Percentiles rank a stretch among this genome's conserved stretches.
These are phyloP conservation scores for Bathynomus jamesi DNA, from an alignment of 1,140 invertebrate species.

Conservation along the genomic window DNA sequence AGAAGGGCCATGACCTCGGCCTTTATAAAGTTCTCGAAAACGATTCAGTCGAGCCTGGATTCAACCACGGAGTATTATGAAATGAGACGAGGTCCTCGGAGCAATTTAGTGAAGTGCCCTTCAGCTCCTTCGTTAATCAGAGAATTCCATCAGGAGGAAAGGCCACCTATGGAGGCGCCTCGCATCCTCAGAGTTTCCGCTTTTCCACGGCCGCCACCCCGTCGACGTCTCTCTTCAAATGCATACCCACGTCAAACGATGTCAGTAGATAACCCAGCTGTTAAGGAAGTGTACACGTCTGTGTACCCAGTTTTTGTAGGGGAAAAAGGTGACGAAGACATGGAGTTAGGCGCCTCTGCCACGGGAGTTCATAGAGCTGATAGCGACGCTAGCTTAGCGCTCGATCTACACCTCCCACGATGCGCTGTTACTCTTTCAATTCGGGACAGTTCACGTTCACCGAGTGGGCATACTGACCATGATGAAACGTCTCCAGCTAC, in stretches of 20 bases:
- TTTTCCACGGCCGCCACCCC: conserved; percentile 14
- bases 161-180: conserved; percentile 35
- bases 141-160: conserved; percentile 25
- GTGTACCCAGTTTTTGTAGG: conserved; percentile 37
- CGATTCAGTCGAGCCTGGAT: conserved; percentile 46
- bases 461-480: conserved; percentile 29
- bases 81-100: conserved; percentile 42
- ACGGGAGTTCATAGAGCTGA: conserved; percentile 33
- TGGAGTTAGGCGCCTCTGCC: conserved; percentile 31
- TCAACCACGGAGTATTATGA: conserved; percentile 40
- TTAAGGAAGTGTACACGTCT: conserved; percentile 36
- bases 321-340: conserved; percentile 27
- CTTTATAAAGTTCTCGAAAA: conserved; percentile 60
- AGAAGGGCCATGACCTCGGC: conserved; percentile 58
- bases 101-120: conserved; percentile 48
- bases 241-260: conserved; percentile 56
- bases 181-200: conserved; percentile 31
- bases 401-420: conserved; percentile 29
- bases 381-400: conserved; percentile 23
- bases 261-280: conserved; percentile 53
- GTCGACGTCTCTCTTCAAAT: conserved; percentile 17
- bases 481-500: conserved; percentile 13
- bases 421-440: conserved; percentile 28
- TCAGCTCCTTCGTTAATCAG: conserved; percentile 48
- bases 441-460: conserved; percentile 37